Evolutionary conservation across 2,797 vertebrate genomes (phyloP).

Genomic region (Uromys caudimaculatus): DNA sequence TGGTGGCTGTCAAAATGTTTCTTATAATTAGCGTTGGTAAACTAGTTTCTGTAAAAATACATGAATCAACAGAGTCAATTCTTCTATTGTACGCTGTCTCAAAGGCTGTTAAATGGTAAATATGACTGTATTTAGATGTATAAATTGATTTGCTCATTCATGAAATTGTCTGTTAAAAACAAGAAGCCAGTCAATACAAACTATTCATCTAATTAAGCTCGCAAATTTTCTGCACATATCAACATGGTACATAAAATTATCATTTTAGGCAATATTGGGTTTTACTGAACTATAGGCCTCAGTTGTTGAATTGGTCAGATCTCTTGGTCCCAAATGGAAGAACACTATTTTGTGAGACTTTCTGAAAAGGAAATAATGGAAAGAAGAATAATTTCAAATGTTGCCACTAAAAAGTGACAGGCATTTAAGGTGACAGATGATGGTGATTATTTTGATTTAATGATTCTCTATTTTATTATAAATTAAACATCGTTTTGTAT

Average conservation of each 20-base stretch:
- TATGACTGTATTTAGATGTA: constrained; percentile 34
- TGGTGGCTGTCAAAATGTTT: constrained; percentile 83
- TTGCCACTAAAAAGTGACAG: neutral
- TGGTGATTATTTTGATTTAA: neutral
- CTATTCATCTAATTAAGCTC: constrained; percentile 29
- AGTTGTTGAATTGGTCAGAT: constrained; percentile 4
- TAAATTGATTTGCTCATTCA: constrained; percentile 19
- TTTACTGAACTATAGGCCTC: neutral
- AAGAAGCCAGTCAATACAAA: neutral
- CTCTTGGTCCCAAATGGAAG: constrained; percentile 21
- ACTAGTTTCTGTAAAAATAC: constrained; percentile 71
- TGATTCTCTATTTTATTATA: constrained; percentile 9
- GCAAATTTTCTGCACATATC: neutral
- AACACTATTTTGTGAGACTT: neutral
- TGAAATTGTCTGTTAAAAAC: constrained; percentile 27
- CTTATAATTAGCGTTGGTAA: constrained; percentile 79
- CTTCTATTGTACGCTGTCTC: constrained; percentile 20
- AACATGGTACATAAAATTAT: constrained; percentile 3
- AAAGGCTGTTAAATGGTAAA: constrained; percentile 56
- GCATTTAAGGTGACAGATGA: constrained; percentile 3
- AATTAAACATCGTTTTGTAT: neutral
- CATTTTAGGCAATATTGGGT: constrained; percentile 20
- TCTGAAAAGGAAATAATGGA: neutral
- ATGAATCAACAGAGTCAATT: constrained; percentile 59
- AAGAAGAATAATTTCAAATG: constrained; percentile 36